Evolutionary conservation across 2,113 vertebrate genomes (phyloP), one percentile per base, ranked within the genome.

Genomic region (Paradoxurus hermaphroditus): DNA sequence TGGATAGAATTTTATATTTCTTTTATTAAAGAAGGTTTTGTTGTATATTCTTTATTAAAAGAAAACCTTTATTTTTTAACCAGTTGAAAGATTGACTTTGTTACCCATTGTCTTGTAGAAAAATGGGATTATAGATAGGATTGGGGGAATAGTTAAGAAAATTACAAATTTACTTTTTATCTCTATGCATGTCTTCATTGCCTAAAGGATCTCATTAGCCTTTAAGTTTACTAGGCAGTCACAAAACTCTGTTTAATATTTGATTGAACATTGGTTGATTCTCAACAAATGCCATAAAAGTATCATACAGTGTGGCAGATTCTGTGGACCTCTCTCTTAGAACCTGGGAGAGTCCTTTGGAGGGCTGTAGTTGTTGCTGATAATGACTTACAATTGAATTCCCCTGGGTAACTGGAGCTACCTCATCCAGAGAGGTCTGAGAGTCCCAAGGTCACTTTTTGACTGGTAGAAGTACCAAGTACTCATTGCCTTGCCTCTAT

Each of bases 1-100:
- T 41, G 29, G 44, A 59, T 62, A 85, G 46, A 85, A 90, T 59
- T 83, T 78, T 84, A 4, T 77, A 87, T 97, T 95, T 88, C 27
- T 86, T 77, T 68, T 77, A 81, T 78, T 95, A 67, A 91, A 73
- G 12, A 90, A 75, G 11, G 13, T 67, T 59, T 77, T 90, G 68
- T 77, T 94, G 82, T 56, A 88, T 72, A 49, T 56, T 95, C 39
- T 72, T 95, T 96, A 39, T 46, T 75, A 14, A 87, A 84, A 87
- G 41, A 53, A 95, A 92, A 51, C 7, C 1, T 67, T 18, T 92
- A 88, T 59, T 93, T 94, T 31, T 70, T 92, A 81, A 73, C 92
- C 21, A 95, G 81, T 41, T 89, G 39, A 59, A 91, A 59, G 27
- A 81, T 82, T 53, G 11, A 15, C 41, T 95, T 91, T 84, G 31